Evolutionary conservation across 2,888 invertebrate genomes (phyloP).

Genomic region (Trissolcus brochymenae): DNA sequence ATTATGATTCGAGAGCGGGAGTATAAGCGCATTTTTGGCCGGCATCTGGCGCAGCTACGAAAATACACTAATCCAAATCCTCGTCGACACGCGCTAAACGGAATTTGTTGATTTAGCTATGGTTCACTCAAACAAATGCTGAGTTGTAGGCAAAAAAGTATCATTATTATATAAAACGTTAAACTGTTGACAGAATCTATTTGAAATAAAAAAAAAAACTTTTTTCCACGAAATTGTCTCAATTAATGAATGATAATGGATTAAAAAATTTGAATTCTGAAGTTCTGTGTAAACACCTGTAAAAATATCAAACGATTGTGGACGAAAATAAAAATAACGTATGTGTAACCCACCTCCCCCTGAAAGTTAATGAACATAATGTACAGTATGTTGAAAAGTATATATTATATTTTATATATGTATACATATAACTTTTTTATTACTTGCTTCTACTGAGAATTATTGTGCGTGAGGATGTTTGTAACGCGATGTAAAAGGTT

Average conservation of each 20-base stretch:
- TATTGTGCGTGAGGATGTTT: conserved; percentile 65
- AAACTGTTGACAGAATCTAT: not conserved
- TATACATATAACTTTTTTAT: conserved; percentile 67
- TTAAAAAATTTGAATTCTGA: too few relatives aligned
- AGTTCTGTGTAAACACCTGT: not conserved
- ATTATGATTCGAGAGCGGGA: conserved; percentile 51
- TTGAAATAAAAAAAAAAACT: not conserved
- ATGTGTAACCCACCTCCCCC: conserved; percentile 32
- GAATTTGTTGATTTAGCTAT: conserved; percentile 49
- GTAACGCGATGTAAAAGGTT: conserved; percentile 67
- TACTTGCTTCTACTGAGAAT: conserved; percentile 61
- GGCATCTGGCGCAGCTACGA: conserved; percentile 55
- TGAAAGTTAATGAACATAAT: conserved; percentile 58
- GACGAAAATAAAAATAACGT: conserved; percentile 20
- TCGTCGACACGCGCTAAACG: conserved; percentile 44
- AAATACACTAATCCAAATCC: conserved; percentile 52
- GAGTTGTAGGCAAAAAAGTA: too few relatives aligned
- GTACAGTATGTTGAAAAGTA: conserved; percentile 64
- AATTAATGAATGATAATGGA: too few relatives aligned
- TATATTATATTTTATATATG: conserved; percentile 64
- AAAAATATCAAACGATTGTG: not conserved
- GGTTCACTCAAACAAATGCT: conserved; percentile 32
- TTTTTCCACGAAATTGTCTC: not conserved
- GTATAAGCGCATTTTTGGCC: conserved; percentile 54
- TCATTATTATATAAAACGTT: not conserved